Evolutionary conservation across 2,797 vertebrate genomes (phyloP).

Genomic region (Todus mexicanus): DNA sequence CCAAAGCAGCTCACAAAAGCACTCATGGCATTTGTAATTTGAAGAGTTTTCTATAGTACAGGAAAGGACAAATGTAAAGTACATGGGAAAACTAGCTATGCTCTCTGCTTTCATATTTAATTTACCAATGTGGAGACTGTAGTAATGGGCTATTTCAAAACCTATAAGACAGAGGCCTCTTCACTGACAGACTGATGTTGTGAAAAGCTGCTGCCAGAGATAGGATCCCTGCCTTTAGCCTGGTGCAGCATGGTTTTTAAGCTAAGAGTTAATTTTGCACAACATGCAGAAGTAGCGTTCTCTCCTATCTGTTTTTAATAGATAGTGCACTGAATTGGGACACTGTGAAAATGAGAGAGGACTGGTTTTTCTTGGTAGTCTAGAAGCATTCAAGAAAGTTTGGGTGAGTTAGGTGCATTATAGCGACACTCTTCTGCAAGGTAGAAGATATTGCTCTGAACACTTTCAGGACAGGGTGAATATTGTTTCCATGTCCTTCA

Average conservation of each 20-base stretch:
- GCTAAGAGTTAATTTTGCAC: not conserved
- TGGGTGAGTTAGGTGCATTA: not conserved
- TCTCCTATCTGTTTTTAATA: not conserved
- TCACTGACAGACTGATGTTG: not conserved
- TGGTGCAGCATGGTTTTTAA: not conserved
- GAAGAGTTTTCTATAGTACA: not conserved
- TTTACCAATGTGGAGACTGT: not conserved
- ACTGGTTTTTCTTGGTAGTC: not conserved
- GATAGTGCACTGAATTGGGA: fast-evolving
- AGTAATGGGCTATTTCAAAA: not conserved
- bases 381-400: not conserved
- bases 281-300: not conserved
- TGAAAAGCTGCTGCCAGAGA: not conserved
- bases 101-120: not conserved
- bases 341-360: not conserved
- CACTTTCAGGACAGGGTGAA: not conserved
- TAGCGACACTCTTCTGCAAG: not conserved
- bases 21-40: not conserved
- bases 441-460: not conserved
- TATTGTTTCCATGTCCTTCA: not conserved
- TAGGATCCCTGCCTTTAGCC: not conserved
- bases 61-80: not conserved
- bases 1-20: not conserved
- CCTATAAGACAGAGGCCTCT: not conserved
- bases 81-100: not conserved